phyloP scores from a whole-genome alignment of 1,140 invertebrate species.

The Battus philenor region DNA sequence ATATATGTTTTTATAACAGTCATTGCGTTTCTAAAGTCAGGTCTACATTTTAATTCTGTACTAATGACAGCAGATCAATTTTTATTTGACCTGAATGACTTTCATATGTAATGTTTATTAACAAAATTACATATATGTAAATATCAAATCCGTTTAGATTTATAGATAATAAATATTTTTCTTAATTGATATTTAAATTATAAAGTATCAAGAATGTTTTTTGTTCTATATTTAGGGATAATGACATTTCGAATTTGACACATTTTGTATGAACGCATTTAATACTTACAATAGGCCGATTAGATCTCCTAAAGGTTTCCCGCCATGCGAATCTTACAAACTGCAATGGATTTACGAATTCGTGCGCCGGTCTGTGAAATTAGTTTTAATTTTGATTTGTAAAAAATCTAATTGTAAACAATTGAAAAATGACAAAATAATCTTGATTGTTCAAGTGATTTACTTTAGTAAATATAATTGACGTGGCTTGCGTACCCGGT shows the following conservation, averaged over 20 bases:
- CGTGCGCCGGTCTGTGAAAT: no score
- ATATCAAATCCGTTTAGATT: no score
- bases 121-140: no score
- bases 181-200: no score
- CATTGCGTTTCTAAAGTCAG: not conserved
- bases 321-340: conserved; percentile 35
- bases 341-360: conserved; percentile 45
- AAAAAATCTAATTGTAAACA: not conserved
- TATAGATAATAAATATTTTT: no score
- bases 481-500: conserved; percentile 21
- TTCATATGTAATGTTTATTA: not conserved
- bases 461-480: no score
- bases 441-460: not conserved
- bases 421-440: not conserved
- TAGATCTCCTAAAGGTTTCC: conserved; percentile 26
- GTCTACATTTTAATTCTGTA: not conserved
- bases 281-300: conserved; percentile 35
- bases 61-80: no score
- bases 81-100: not conserved
- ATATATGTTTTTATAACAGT: conserved; percentile 1
- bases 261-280: no score
- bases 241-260: no score
- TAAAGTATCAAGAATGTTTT: no score
- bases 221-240: no score
- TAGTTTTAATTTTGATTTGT: no score